Base-by-base conservation (phyloP, 2,113 vertebrate species). In the Lycocorax pyrrhopterus region DNA sequence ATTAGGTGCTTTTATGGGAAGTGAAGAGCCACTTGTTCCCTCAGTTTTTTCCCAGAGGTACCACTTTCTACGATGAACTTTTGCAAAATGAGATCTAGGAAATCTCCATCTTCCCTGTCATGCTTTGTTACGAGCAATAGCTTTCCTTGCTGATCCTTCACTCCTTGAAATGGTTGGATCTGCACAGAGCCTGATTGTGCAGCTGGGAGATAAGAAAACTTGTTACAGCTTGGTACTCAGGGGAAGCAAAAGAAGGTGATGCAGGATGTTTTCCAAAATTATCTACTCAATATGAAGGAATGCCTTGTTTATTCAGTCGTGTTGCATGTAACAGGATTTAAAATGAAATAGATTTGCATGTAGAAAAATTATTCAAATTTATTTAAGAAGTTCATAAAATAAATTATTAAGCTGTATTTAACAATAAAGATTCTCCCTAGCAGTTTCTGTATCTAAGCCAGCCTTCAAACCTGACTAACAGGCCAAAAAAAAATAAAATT, bases 161-260 rank as follows among this genome's bases (percentile, higher is more conserved):
- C 27, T n/a, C 27, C 20, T 66, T 27, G n/a, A 46, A 39, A 49
- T 1, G 7, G 8, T 2, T 84, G 51, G 7, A 33, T 16, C 30
- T 56, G 10, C 66, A 20, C n/a, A 58, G 37, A 83, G 32, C 49
- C 27, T 58, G 49, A 10, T 9, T 58, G 5, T 21, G 32, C 49
- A 51, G 26, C 20, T 32, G 7, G 2, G 41, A 77, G 17, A 53
- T 14, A 16, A 37, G 43, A 86, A 73, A 72, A 47, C 12, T 32
- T 62, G 4, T 62, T 89, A 20, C 9, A 39, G 1, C 10, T 29
- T 47, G 21, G 6, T 76, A 13, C 4, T 3, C 0, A 0, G 22
- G 53, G 13, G 10, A 56, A 88, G 43, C 8, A 47, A 29, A 35
- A 51, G 44, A 12, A 47, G 32, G 10, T 62, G 33, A 71, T 49